Evolutionary conservation across 2,113 vertebrate genomes (phyloP).

Genomic region (Terrapene triunguis): DNA sequence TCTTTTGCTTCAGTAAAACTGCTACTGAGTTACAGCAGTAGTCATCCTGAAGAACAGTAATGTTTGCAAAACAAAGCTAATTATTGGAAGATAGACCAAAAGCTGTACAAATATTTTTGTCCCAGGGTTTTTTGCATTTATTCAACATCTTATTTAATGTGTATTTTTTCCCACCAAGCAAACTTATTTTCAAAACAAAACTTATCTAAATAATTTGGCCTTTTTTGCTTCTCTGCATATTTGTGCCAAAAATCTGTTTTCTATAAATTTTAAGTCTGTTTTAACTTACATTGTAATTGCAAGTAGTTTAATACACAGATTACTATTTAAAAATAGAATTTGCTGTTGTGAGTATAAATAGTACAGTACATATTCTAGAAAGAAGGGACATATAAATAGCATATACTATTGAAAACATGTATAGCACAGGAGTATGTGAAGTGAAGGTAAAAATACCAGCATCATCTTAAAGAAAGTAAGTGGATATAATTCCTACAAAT

Average conservation of each 20-base stretch:
- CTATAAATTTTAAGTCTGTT: constrained; percentile 70
- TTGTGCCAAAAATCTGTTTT: constrained; percentile 73
- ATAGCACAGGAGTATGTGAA: not conserved
- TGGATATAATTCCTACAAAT: not conserved
- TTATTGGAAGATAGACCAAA: not conserved
- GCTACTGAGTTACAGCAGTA: not conserved
- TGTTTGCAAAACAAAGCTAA: constrained; percentile 13
- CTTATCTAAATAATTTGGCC: constrained; percentile 50
- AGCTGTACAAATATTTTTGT: constrained; percentile 14
- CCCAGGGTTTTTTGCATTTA: constrained; percentile 18
- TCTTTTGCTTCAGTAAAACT: not conserved
- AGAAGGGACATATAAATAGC: constrained; percentile 33
- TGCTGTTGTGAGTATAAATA: constrained; percentile 21
- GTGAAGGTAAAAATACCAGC: not conserved
- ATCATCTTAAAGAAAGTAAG: not conserved
- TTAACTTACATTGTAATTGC: constrained; percentile 68
- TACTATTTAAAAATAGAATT: constrained; percentile 53
- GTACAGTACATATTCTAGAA: constrained; percentile 26
- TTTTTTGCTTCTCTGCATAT: constrained; percentile 40
- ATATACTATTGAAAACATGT: not conserved
- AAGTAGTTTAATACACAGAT: constrained; percentile 63
- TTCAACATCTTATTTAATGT: constrained; percentile 24
- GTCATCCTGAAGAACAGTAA: not conserved
- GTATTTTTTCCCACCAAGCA: constrained; percentile 49
- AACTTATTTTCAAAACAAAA: constrained; percentile 67